Evolutionary conservation across 2,888 invertebrate genomes (phyloP).

Genomic region (Nephrotoma flavescens): DNA sequence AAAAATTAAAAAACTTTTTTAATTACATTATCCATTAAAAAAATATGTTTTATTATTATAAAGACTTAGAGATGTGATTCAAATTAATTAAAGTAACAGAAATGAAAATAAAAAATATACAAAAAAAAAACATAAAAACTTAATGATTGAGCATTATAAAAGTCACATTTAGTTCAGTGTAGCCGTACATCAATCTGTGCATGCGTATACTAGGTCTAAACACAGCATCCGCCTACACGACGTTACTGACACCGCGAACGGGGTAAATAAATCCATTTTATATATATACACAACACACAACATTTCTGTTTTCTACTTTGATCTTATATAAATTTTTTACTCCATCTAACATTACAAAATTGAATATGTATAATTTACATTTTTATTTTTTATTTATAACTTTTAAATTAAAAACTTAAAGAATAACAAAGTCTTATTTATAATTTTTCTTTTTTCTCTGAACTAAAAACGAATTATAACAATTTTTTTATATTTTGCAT

Average conservation of each 20-base stretch:
- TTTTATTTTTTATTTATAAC: neutral
- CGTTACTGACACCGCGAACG: neutral
- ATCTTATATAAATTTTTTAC: neutral
- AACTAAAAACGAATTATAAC: neutral
- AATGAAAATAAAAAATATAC: neutral
- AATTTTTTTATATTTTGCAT: neutral
- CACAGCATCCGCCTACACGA: neutral
- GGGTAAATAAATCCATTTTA: neutral
- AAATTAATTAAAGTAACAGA: neutral
- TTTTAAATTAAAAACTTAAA: neutral
- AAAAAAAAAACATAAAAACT: neutral
- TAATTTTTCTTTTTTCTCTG: neutral
- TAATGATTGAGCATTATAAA: neutral
- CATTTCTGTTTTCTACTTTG: neutral
- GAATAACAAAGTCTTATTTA: neutral
- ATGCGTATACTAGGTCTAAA: neutral
- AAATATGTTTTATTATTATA: neutral
- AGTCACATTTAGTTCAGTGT: neutral
- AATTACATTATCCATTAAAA: neutral
- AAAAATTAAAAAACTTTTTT: neutral
- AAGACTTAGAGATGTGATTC: neutral
- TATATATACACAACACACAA: neutral
- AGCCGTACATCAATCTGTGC: neutral
- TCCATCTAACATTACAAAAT: neutral
- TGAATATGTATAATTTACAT: neutral